These are phyloP conservation scores for Gopherus flavomarginatus DNA, from an alignment of 2,113 vertebrate species.

Conservation along the genomic window DNA sequence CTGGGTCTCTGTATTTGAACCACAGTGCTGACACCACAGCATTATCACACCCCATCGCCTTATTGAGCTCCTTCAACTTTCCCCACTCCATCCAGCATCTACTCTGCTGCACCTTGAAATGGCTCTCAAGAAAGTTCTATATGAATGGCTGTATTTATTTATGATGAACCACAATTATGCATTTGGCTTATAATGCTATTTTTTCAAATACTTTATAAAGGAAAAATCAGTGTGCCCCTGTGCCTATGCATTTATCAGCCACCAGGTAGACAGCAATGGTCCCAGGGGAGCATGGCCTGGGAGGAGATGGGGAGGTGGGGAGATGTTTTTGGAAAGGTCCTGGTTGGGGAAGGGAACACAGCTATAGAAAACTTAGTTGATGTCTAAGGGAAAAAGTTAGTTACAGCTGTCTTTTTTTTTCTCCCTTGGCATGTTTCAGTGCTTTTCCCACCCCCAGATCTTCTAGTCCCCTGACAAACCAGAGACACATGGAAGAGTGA, in stretches of 20 bases:
- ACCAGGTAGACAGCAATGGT: background rate
- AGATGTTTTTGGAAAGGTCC: background rate
- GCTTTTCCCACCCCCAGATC: background rate
- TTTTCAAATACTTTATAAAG: too few relatives aligned
- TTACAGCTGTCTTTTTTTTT: background rate
- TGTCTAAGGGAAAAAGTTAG: background rate
- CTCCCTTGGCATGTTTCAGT: background rate
- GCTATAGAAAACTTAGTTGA: background rate
- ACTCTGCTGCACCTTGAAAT: background rate
- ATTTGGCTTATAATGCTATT: too few relatives aligned
- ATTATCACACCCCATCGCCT: background rate
- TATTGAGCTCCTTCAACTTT: background rate
- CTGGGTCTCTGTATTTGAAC: background rate
- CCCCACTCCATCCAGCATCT: background rate
- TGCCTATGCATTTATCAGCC: background rate
- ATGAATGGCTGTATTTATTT: background rate
- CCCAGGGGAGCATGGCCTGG: background rate
- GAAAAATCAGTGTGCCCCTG: too few relatives aligned
- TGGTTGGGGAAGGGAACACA: background rate
- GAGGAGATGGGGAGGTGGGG: background rate
- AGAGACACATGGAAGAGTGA: background rate
- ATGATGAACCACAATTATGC: too few relatives aligned
- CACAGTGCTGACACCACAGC: background rate
- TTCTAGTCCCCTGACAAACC: background rate
- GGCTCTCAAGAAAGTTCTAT: background rate